These are phyloP conservation scores for Chelonus insularis DNA, from an alignment of 1,140 invertebrate genomes.

Conservation along the genomic window DNA sequence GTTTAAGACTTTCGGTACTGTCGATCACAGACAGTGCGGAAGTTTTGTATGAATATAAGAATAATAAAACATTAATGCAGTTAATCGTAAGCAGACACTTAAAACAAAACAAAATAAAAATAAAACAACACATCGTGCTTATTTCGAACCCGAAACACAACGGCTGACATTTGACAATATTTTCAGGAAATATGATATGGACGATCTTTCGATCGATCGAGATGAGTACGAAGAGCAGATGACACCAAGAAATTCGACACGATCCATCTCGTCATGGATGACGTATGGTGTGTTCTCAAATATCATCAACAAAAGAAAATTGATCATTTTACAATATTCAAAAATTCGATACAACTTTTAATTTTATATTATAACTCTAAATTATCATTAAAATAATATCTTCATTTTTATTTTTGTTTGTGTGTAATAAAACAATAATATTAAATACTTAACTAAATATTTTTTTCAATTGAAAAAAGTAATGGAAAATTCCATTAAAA, in stretches of 20 bases:
- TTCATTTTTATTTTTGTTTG: no score
- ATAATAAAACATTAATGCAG: neutral
- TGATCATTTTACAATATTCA: neutral
- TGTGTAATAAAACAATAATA: neutral
- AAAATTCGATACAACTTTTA: neutral
- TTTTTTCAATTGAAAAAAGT: neutral
- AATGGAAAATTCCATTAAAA: no score
- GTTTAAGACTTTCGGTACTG: neutral
- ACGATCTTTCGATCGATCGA: conserved; percentile 26
- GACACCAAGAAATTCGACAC: conserved; percentile 35
- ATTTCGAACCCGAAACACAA: neutral
- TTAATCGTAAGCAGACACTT: neutral
- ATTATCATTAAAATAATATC: no score
- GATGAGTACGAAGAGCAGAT: conserved; percentile 31
- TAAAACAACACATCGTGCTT: neutral
- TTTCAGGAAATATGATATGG: conserved; percentile 29
- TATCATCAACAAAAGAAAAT: conserved; percentile 7
- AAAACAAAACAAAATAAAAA: neutral
- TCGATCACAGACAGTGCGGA: neutral
- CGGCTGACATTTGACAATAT: conserved; percentile 8
- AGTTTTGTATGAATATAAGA: neutral
- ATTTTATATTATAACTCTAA: no score
- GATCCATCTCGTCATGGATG: conserved; percentile 18
- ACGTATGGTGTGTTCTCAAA: conserved; percentile 23
- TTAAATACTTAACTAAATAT: neutral